Conservation (phyloP, 2,113 vertebrate species). For the Origma solitaria region DNA sequence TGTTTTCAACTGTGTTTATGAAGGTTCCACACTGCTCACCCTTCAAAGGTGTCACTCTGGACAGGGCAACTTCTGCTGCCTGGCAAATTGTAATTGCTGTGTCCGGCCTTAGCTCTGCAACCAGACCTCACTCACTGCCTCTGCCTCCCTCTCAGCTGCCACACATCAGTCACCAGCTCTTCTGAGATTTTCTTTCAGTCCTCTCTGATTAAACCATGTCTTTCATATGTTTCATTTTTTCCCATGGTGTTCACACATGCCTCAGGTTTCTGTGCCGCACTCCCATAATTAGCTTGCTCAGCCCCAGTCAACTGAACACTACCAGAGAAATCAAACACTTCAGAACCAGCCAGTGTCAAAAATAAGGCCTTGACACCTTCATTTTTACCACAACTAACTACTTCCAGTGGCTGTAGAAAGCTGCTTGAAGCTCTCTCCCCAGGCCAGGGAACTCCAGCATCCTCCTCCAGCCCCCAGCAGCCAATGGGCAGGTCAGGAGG, state of each 20-base stretch:
- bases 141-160: background rate
- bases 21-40: background rate
- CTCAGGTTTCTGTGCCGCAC: background rate
- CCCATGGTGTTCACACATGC: background rate
- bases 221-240: background rate
- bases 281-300: background rate
- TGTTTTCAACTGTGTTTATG: background rate
- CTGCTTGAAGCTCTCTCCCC: background rate
- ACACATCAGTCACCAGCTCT: slow-evolving; percentile 11
- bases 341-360: background rate
- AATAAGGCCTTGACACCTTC: background rate
- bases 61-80: background rate
- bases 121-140: background rate
- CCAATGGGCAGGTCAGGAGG: background rate
- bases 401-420: background rate
- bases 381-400: background rate
- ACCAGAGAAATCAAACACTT: slow-evolving; percentile 5
- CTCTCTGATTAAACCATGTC: slow-evolving; percentile 33
- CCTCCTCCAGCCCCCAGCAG: background rate
- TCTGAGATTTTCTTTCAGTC: background rate
- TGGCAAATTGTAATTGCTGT: background rate
- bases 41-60: slow-evolving; percentile 4
- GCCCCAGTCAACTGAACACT: background rate
- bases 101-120: background rate
- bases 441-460: background rate